A percentile compares a stretch with the other conserved stretches of the same genome.
These are phyloP conservation scores for Hassar affinis DNA, from an alignment of 2,113 vertebrate genomes.

Conservation along the genomic window DNA sequence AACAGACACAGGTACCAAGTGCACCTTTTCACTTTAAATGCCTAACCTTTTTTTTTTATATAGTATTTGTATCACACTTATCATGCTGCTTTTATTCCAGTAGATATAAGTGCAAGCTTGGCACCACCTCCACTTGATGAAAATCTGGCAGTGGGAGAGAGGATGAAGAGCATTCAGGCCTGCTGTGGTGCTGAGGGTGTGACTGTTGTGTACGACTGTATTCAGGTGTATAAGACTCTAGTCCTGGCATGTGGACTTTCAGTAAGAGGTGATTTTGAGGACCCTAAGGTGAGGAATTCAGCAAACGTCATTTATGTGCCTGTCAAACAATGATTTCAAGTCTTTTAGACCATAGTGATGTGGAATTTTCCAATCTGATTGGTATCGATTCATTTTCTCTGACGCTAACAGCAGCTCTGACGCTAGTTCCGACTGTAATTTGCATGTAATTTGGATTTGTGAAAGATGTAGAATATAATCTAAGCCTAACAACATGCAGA, in stretches of 20 bases:
- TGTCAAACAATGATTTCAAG: not conserved
- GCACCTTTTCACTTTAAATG: not conserved
- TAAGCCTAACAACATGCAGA: not conserved
- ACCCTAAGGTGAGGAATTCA: constrained; percentile 82
- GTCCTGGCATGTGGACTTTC: constrained; percentile 84
- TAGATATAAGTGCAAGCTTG: constrained; percentile 87
- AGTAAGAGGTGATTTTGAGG: constrained; percentile 84
- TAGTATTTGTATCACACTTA: not conserved
- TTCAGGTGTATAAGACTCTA: constrained; percentile 86
- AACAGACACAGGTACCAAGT: constrained; percentile 75
- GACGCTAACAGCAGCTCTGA: not conserved
- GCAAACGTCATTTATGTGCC: not conserved
- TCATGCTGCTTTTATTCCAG: constrained; percentile 30
- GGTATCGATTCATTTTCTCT: not conserved
- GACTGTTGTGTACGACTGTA: constrained; percentile 80
- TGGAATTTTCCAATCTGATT: not conserved
- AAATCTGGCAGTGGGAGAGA: constrained; percentile 77
- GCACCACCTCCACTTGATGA: constrained; percentile 86
- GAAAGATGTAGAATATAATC: not conserved
- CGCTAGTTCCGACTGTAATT: not conserved
- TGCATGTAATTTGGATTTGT: not conserved
- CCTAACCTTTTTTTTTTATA: not conserved
- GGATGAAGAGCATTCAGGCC: constrained; percentile 74
- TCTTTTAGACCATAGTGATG: not conserved
- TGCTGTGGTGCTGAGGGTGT: constrained; percentile 59